phyloP scores from a whole-genome alignment of 2,797 vertebrate species.

The Lates japonicus region DNA sequence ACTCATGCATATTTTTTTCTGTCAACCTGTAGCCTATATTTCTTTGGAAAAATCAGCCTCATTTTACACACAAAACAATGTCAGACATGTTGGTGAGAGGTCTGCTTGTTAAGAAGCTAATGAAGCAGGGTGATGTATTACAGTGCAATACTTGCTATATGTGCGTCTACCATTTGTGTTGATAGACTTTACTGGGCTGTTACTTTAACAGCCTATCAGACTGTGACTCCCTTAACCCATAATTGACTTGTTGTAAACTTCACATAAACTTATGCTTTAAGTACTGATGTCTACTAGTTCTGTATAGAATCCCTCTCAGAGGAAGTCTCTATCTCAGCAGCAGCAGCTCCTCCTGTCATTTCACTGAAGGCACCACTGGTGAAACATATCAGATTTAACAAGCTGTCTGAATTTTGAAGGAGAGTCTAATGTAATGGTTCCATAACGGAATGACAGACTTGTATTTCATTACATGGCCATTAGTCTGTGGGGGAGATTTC shows the following conservation, averaged over 20 bases:
- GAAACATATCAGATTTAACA: conserved; percentile 66
- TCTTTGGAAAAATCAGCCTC: background rate
- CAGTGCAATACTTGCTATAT: conserved; percentile 40
- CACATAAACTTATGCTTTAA: conserved; percentile 49
- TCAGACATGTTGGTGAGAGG: conserved; percentile 10
- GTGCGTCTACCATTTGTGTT: conserved; percentile 21
- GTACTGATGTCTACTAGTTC: conserved; percentile 19
- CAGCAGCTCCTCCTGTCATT: conserved; percentile 39
- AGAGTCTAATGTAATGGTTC: conserved; percentile 50
- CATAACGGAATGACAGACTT: conserved; percentile 52
- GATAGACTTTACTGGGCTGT: conserved; percentile 59
- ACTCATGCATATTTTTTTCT: conserved; percentile 50
- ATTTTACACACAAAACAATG: conserved; percentile 6
- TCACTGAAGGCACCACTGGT: conserved; percentile 42
- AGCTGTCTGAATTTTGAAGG: conserved; percentile 66
- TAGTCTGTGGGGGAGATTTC: conserved; percentile 43
- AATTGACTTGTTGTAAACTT: conserved; percentile 64
- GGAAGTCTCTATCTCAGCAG: conserved; percentile 18
- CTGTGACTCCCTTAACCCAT: conserved; percentile 29
- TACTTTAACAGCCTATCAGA: conserved; percentile 54
- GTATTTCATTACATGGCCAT: conserved; percentile 64
- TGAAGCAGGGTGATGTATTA: conserved; percentile 50
- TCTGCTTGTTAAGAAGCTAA: conserved; percentile 47
- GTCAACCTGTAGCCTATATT: conserved; percentile 7
- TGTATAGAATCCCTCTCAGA: conserved; percentile 6